Conservation (phyloP, 2,797 vertebrate genomes). For the Xyrichtys novacula region DNA sequence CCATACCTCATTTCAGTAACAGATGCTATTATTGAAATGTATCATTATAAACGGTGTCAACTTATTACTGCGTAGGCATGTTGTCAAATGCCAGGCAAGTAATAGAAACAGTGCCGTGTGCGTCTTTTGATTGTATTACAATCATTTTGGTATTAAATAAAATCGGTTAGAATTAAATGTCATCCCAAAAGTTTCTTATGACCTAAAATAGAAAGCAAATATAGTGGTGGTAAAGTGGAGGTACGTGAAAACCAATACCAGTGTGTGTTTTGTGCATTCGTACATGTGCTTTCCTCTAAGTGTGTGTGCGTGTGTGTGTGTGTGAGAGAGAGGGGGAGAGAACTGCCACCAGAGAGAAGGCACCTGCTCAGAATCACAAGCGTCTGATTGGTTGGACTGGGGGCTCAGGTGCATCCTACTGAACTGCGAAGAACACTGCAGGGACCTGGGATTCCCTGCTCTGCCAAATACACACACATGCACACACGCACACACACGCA, state of each 20-base stretch:
- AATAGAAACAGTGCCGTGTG: not conserved
- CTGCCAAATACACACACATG: conserved; percentile 11
- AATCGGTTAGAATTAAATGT: not conserved
- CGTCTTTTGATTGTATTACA: not conserved
- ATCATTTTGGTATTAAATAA: not conserved
- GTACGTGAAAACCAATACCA: conserved; percentile 12
- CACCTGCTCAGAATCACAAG: conserved; percentile 70
- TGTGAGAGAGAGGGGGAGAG: conserved; percentile 13
- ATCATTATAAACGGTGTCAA: not conserved
- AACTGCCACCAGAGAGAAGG: conserved; percentile 56
- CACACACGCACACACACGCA: not conserved
- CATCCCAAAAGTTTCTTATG: not conserved
- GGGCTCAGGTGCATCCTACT: conserved; percentile 74
- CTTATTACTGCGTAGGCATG: not conserved
- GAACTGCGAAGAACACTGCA: conserved; percentile 58
- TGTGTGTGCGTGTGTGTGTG: conserved; percentile 31
- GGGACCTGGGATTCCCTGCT: conserved; percentile 64
- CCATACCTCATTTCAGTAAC: not conserved
- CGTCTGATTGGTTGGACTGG: conserved; percentile 55
- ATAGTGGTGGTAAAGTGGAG: conserved; percentile 6
- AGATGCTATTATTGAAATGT: not conserved
- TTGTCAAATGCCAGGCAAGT: not conserved
- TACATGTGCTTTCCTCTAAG: not conserved
- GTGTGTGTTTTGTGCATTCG: not conserved
- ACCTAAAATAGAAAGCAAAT: not conserved